Base-by-base conservation (phyloP, 2,113 vertebrate species). In the Sisor rabdophorus region DNA sequence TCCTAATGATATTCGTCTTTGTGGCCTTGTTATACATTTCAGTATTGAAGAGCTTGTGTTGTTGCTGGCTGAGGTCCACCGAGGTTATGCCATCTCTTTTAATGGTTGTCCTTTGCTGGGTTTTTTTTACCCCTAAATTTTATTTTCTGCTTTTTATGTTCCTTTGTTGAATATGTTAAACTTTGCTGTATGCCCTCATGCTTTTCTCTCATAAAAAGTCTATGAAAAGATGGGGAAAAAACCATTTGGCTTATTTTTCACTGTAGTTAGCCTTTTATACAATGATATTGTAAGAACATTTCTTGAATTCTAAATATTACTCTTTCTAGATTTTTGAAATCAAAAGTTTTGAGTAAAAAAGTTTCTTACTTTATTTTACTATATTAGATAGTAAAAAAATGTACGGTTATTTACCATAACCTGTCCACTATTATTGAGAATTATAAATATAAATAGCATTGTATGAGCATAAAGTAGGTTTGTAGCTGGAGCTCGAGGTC, bases 341-440 rank as follows among this genome's bases (percentile, higher is more conserved):
- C 93, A 87, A 97, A 98, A 94, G 93, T 98, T 99, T 98, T 98
- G 95, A 96, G 96, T 98, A 98, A 99, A 93, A n/a, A 98, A 98
- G 92, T 98, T 99, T 99, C 96, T 98, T 99, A 99, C 95, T 98
- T 99, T 99, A 99, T 99, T 99, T 99, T 99, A 98, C 96, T 98
- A 98, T 98, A 94, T 97, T 98, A 98, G 96, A 95, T 98, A 98
- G 97, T 96, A 98, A 98, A 95, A 94, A 95, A 94, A 95, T 94
- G 93, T 96, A 95, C 90, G 94, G 95, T 98, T 95, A 96, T 96
- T 94, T 96, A 95, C 95, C 93, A 92, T 95, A 95, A 96, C 93
- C 94, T 95, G 90, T 95, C 93, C 92, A 94, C 97, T 95, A 94
- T 93, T 94, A 95, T 93, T 91, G 90, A 89, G 95, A 92, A 94